A percentile compares a stretch with the other conserved stretches of the same genome.
Conservation (phyloP, 2,888 invertebrate species). For the Oligia latruncula region DNA sequence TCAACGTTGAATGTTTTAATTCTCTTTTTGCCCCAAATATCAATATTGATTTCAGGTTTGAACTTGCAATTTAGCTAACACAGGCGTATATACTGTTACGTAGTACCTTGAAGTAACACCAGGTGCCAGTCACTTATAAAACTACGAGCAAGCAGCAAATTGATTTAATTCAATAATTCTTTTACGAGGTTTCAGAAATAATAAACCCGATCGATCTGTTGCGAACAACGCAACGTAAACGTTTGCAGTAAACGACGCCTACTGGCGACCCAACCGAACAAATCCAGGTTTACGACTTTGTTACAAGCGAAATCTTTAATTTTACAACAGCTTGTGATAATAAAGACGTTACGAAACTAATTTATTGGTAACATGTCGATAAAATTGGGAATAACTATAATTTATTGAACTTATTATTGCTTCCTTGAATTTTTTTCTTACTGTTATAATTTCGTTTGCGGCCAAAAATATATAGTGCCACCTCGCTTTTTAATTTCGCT, state of each 20-base stretch:
- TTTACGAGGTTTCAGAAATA: constrained; percentile 40
- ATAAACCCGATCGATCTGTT: constrained; percentile 51
- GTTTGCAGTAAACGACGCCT: constrained; percentile 73
- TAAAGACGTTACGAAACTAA: constrained; percentile 69
- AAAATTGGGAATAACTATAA: constrained; percentile 30
- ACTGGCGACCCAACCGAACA: constrained; percentile 64
- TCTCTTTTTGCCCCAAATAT: constrained; percentile 14
- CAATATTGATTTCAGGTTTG: constrained; percentile 9
- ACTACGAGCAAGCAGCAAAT: constrained; percentile 42
- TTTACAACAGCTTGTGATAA: constrained; percentile 72
- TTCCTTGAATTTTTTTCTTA: neutral
- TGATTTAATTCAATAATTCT: constrained; percentile 50
- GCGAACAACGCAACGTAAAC: constrained; percentile 43
- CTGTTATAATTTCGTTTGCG: neutral
- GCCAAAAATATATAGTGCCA: neutral
- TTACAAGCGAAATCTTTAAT: constrained; percentile 76
- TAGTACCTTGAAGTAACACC: constrained; percentile 22
- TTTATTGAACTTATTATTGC: constrained; percentile 4
- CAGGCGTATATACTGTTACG: neutral
- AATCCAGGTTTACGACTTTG: constrained; percentile 71
- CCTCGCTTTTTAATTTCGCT: neutral
- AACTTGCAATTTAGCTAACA: constrained; percentile 13
- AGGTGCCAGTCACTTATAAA: constrained; percentile 32
- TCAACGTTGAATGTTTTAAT: constrained; percentile 13
- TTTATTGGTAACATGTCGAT: constrained; percentile 42